These are phyloP conservation scores for Elaphurus davidianus DNA, from an alignment of 2,113 vertebrate species.

Conservation along the genomic window DNA sequence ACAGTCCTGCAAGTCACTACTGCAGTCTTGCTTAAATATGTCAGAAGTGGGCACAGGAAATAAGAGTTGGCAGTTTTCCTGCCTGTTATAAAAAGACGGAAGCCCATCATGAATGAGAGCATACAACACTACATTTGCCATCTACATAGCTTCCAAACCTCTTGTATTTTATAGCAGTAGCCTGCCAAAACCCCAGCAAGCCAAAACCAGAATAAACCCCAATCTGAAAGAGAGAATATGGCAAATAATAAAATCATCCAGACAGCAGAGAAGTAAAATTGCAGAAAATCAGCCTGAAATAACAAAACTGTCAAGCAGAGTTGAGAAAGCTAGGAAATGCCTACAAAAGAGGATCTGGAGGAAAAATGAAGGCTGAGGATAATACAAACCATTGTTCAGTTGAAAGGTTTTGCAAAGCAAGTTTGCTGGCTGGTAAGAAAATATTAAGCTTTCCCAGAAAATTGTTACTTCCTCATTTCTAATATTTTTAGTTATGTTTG, in stretches of 20 bases:
- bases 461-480: neutral
- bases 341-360: slow-evolving; percentile 22
- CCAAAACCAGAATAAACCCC: slow-evolving; percentile 55
- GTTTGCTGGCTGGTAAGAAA: slow-evolving; percentile 32
- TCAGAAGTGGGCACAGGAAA: slow-evolving; percentile 58
- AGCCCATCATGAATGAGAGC: slow-evolving; percentile 58
- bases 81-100: slow-evolving; percentile 58
- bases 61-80: slow-evolving; percentile 27
- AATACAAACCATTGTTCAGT: slow-evolving; percentile 52
- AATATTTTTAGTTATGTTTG: slow-evolving; percentile 59
- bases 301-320: slow-evolving; percentile 24
- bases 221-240: slow-evolving; percentile 54
- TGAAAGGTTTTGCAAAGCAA: slow-evolving; percentile 58
- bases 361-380: slow-evolving; percentile 16
- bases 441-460: slow-evolving; percentile 49
- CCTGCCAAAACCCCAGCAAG: slow-evolving; percentile 62
- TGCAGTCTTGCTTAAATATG: slow-evolving; percentile 51
- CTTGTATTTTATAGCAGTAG: slow-evolving; percentile 67
- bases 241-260: slow-evolving; percentile 67
- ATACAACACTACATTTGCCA: slow-evolving; percentile 53
- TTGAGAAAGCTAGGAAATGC: slow-evolving; percentile 35
- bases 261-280: slow-evolving; percentile 47
- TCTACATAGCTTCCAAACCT: slow-evolving; percentile 72
- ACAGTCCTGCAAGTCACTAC: neutral
- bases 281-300: slow-evolving; percentile 58